Evolutionary conservation across 2,113 vertebrate genomes (phyloP).

Genomic region (Struthio camelus): DNA sequence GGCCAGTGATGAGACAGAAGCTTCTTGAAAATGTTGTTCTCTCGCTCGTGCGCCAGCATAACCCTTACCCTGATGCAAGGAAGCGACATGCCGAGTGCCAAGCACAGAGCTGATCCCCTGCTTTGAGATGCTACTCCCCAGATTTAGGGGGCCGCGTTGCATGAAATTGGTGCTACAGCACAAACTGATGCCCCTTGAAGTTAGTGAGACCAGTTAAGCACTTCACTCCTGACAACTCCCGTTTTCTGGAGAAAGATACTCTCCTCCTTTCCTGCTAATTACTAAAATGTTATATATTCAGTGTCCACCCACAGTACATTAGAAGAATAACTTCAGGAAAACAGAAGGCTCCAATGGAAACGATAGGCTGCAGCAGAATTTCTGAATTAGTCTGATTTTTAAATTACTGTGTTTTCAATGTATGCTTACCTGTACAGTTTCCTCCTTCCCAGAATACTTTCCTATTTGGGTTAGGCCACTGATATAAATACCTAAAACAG

Average conservation of each 20-base stretch:
- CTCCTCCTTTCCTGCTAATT: not conserved
- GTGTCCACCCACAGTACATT: not conserved
- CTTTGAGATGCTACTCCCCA: not conserved
- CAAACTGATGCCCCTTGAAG: not conserved
- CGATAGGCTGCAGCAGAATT: not conserved
- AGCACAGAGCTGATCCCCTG: not conserved
- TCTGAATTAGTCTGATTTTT: not conserved
- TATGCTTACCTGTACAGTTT: conserved; percentile 89
- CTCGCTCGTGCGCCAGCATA: not conserved
- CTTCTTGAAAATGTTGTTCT: not conserved
- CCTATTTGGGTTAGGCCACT: conserved; percentile 95
- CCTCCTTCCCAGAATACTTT: conserved; percentile 93
- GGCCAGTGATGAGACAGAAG: not conserved
- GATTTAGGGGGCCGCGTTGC: fast-evolving
- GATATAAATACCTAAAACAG: conserved; percentile 92
- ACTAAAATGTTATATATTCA: not conserved
- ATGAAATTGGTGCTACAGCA: not conserved
- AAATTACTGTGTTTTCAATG: not conserved
- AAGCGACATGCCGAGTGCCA: not conserved
- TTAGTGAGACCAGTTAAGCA: not conserved
- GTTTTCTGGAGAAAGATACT: not conserved
- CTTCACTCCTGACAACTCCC: not conserved
- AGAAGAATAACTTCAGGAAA: not conserved
- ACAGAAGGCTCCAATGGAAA: not conserved
- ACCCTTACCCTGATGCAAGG: not conserved